Percentiles rank a stretch among this genome's conserved stretches.
Conservation (phyloP, 2,113 vertebrate species). For the Talpa occidentalis region DNA sequence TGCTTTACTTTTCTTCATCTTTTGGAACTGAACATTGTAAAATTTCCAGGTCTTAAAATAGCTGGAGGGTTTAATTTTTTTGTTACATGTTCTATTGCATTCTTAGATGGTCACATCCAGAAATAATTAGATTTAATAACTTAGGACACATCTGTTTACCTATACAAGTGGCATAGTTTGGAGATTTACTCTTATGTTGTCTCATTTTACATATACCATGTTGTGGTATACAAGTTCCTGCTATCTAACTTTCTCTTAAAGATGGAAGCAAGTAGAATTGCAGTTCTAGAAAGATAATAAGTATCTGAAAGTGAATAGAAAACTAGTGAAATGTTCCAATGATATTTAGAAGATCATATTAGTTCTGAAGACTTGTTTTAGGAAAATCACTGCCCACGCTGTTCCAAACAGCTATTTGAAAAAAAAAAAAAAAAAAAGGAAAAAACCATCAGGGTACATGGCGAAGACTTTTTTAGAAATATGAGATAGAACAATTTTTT, state of each 20-base stretch:
- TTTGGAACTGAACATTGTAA: constrained; percentile 24
- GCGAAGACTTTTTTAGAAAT: constrained; percentile 36
- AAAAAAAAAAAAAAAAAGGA: too few relatives aligned
- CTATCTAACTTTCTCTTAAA: background rate
- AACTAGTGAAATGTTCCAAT: background rate
- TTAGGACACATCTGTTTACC: background rate
- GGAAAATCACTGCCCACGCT: background rate
- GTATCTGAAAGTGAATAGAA: background rate
- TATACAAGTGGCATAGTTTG: background rate
- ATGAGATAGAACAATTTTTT: background rate
- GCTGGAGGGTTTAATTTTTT: background rate
- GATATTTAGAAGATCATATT: constrained; percentile 4
- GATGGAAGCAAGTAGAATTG: background rate
- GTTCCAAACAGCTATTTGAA: background rate
- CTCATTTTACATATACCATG: background rate
- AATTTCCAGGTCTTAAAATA: constrained; percentile 15
- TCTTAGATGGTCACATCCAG: background rate
- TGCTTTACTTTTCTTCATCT: background rate
- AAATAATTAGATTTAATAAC: constrained; percentile 12
- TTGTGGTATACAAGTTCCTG: background rate
- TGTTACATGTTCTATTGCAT: background rate
- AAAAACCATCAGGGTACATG: background rate
- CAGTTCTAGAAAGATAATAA: background rate
- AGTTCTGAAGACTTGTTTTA: background rate
- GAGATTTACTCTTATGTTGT: background rate